Base-by-base conservation (phyloP, 2,888 invertebrate genomes). In the Chaitophorus viminalis region DNA sequence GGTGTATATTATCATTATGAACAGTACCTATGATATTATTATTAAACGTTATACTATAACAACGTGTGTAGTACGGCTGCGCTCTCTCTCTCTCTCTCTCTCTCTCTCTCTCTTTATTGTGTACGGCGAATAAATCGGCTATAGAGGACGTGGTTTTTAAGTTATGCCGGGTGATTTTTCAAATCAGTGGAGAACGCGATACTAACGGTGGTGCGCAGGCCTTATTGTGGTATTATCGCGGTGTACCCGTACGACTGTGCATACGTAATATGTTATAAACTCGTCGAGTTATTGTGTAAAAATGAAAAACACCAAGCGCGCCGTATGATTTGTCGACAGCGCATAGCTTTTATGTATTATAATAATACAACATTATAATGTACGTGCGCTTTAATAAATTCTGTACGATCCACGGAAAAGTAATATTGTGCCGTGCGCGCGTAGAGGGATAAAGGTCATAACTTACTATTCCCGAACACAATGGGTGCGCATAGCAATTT, bases 221-320 rank as follows among this genome's bases (percentile, higher is more conserved):
- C 11, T 9, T 31, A 70, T 31, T 29, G 17, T 31, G n/a, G n/a
- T 65, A 21, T 60, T 60, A 5, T 25, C 25, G 3, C n/a, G 60
- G n/a, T 65, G 25, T 65, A 25, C 21, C 1, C 14, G 14, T 14
- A 46, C 46, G 46, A 14, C 46, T 14, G 11, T n/a, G 11, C 9
- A n/a, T n/a, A n/a, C n/a, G n/a, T n/a, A n/a, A n/a, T n/a, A n/a
- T n/a, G n/a, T n/a, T n/a, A n/a, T n/a, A 18, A 31, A 81, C 70
- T 70, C 82, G n/a, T 82, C 70, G 82, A 68, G 31, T 31, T 65
- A 52, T 81, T 70, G 82, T 82, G 82, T 82, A 29, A 36, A 39
- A 70, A 81, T 31, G 39, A 39, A 46, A 81, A 70, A 21, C 46
- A 29, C 17, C 17, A 31, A 29, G 29, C 5, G 9, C 36, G 36